Evolutionary conservation across 2,888 invertebrate species (phyloP).

Genomic region (Conops quadrifasciatus): DNA sequence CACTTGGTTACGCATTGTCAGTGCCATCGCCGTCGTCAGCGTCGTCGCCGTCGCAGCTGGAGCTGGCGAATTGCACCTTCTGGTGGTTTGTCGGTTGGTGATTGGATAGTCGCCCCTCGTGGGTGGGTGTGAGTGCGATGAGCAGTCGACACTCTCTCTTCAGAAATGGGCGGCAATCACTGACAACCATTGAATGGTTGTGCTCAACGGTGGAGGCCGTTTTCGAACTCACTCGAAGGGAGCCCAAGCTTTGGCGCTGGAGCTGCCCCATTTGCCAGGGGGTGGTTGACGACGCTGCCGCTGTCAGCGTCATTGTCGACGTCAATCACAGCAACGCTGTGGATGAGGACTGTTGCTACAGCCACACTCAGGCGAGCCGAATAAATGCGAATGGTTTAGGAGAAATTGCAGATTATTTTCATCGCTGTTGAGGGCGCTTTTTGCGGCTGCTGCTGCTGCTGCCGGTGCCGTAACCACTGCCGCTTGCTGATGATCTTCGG

Average conservation of each 20-base stretch:
- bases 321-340: too few relatives aligned
- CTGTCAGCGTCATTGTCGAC: neutral
- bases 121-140: neutral
- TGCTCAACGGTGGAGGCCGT: too few relatives aligned
- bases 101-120: too few relatives aligned
- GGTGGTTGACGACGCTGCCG: neutral
- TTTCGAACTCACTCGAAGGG: too few relatives aligned
- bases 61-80: too few relatives aligned
- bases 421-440: too few relatives aligned
- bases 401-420: neutral
- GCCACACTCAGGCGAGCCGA: neutral
- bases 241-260: too few relatives aligned
- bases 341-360: too few relatives aligned
- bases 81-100: too few relatives aligned
- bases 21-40: constrained; percentile 7
- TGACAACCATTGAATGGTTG: too few relatives aligned
- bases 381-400: constrained; percentile 6
- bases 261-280: neutral
- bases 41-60: neutral
- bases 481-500: neutral
- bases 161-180: too few relatives aligned
- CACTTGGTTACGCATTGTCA: constrained; percentile 10
- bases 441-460: neutral
- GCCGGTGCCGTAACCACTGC: constrained; percentile 43
- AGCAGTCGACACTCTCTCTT: constrained; percentile 4